Conservation (phyloP, 2,888 invertebrate species). For the Drepanosiphum platanoidis region DNA sequence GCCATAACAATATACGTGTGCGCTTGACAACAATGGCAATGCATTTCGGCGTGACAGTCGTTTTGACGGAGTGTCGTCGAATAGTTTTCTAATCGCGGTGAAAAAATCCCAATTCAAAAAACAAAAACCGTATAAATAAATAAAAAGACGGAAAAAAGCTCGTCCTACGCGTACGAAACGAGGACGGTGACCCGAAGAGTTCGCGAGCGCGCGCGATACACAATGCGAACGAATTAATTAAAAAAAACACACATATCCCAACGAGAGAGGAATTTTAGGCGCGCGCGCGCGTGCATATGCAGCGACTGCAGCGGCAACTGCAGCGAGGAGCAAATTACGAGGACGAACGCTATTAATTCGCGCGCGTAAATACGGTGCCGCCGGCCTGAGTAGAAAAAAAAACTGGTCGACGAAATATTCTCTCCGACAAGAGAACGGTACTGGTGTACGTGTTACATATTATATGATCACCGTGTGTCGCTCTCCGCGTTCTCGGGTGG, state of each 20-base stretch:
- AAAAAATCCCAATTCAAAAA: not conserved
- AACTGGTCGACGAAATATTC: no score
- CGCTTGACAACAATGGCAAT: no score
- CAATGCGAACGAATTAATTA: slow-evolving; percentile 35
- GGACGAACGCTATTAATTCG: no score
- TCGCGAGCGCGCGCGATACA: not conserved
- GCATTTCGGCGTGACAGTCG: not conserved
- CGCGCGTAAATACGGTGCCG: no score
- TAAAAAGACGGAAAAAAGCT: slow-evolving; percentile 8
- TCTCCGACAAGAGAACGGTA: not conserved
- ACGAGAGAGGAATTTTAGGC: not conserved
- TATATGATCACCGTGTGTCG: not conserved
- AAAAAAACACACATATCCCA: not conserved
- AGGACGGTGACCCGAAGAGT: slow-evolving; percentile 44
- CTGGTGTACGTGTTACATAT: no score
- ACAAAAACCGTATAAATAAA: not conserved
- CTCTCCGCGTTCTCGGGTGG: not conserved
- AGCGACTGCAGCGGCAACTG: not conserved
- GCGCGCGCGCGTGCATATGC: not conserved
- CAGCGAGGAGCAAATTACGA: no score
- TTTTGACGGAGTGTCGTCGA: slow-evolving; percentile 3
- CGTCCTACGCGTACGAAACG: slow-evolving; percentile 19
- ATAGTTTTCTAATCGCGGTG: slow-evolving; percentile 28
- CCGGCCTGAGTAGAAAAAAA: no score
- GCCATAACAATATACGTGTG: not conserved